Conservation (phyloP, 1,140 invertebrate genomes). For the Drosophila tani region DNA sequence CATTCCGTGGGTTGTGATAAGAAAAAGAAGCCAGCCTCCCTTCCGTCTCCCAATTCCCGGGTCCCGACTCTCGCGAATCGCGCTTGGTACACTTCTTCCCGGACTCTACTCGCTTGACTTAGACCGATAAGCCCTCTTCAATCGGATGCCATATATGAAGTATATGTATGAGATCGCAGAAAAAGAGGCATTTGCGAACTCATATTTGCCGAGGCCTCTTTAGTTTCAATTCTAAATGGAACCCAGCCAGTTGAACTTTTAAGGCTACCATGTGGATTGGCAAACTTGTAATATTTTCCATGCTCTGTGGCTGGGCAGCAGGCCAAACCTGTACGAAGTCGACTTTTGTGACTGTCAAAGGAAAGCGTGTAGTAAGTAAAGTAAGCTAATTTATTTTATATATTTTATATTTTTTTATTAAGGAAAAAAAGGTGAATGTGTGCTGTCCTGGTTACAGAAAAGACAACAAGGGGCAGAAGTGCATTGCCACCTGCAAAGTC, state of each 20-base stretch:
- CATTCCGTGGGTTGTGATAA: conserved; percentile 6
- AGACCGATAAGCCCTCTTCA: conserved; percentile 16
- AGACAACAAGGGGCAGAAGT: background rate
- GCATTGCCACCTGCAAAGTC: conserved; percentile 7
- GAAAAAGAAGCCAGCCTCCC: conserved; percentile 4
- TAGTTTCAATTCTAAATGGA: conserved; percentile 38
- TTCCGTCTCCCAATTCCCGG: background rate
- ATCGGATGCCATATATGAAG: conserved; percentile 12
- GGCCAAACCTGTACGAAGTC: conserved; percentile 7
- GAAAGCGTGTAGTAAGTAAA: background rate
- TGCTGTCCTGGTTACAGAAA: conserved; percentile 35
- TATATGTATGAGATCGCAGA: background rate
- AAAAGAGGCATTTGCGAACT: conserved; percentile 10
- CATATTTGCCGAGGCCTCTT: conserved; percentile 30
- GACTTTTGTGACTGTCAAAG: fast-evolving
- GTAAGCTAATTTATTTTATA: no score
- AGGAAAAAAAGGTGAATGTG: background rate
- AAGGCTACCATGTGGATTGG: conserved; percentile 35
- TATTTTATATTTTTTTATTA: background rate
- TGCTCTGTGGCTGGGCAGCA: conserved; percentile 18
- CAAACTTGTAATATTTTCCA: conserved; percentile 26
- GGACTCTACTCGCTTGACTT: conserved; percentile 4
- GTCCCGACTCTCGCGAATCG: background rate
- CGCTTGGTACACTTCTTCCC: background rate
- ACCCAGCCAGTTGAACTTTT: conserved; percentile 11